Percentiles rank a stretch among this genome's conserved stretches.
These are phyloP conservation scores for Linurgus olivaceus DNA, from an alignment of 2,797 vertebrate genomes.

Conservation along the genomic window DNA sequence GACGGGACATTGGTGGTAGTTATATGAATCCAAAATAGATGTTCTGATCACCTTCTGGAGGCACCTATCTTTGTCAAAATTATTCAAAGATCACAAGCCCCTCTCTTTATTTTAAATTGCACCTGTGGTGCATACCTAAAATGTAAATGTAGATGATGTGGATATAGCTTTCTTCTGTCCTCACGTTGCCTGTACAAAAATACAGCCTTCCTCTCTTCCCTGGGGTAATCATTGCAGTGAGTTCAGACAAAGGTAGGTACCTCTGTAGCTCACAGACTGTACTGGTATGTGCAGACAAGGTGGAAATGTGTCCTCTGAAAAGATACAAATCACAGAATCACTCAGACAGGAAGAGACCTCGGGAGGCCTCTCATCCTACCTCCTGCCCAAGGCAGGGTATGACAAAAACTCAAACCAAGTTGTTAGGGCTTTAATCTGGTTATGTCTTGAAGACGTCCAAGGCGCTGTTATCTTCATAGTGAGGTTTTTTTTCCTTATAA, in stretches of 20 bases:
- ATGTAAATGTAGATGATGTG: not conserved
- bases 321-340: not conserved
- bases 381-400: not conserved
- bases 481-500: not conserved
- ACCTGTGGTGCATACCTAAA: not conserved
- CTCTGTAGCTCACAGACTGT: not conserved
- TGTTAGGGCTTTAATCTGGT: not conserved
- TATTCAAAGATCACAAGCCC: not conserved
- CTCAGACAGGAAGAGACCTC: not conserved
- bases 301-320: not conserved
- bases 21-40: not conserved
- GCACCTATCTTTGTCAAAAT: not conserved
- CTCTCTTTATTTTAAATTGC: conserved; percentile 18
- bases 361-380: not conserved
- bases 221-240: not conserved
- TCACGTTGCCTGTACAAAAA: not conserved
- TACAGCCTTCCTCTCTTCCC: not conserved
- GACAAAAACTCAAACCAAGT: not conserved
- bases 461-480: not conserved
- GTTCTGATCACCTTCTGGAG: not conserved
- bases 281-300: not conserved
- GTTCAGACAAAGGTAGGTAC: not conserved
- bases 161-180: not conserved
- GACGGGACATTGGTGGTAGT: not conserved
- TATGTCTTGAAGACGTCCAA: not conserved